phyloP scores from a whole-genome alignment of 2,888 invertebrate genomes.

The Eumacrocentrus americanus region DNA sequence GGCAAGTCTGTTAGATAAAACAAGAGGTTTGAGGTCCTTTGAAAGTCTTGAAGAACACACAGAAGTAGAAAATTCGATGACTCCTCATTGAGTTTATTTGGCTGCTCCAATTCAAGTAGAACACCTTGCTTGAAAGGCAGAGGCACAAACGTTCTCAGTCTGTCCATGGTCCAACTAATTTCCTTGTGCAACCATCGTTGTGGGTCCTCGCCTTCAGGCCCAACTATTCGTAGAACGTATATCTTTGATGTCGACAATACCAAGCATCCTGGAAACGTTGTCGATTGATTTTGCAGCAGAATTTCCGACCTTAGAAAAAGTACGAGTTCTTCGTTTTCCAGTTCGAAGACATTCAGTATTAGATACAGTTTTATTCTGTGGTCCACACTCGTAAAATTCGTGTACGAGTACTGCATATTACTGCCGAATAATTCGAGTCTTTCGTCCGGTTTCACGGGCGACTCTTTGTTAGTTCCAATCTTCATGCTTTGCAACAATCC shows the following conservation, averaged over 20 bases:
- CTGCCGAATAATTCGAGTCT: slow-evolving; percentile 43
- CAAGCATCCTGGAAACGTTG: slow-evolving; percentile 62
- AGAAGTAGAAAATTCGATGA: slow-evolving; percentile 48
- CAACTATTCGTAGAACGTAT: slow-evolving; percentile 64
- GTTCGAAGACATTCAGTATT: slow-evolving; percentile 65
- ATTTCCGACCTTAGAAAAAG: slow-evolving; percentile 63
- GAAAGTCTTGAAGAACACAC: slow-evolving; percentile 64
- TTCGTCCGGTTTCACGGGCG: slow-evolving; percentile 53
- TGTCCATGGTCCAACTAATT: slow-evolving; percentile 62
- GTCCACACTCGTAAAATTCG: slow-evolving; percentile 65
- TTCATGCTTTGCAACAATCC: slow-evolving; percentile 64
- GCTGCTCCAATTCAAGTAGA: slow-evolving; percentile 61
- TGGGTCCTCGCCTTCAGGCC: slow-evolving; percentile 63
- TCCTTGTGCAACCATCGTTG: slow-evolving; percentile 64
- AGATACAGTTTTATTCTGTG: slow-evolving; percentile 68
- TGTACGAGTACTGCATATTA: slow-evolving; percentile 64
- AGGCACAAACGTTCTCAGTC: slow-evolving; percentile 62
- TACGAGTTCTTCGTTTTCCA: slow-evolving; percentile 65
- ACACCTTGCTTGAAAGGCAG: slow-evolving; percentile 67
- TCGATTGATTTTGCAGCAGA: slow-evolving; percentile 56
- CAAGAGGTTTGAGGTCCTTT: slow-evolving; percentile 64
- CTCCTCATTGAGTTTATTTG: slow-evolving; percentile 54
- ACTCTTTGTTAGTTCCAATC: slow-evolving; percentile 58
- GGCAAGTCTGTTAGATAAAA: slow-evolving; percentile 62
- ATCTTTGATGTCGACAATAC: slow-evolving; percentile 64